phyloP scores from a whole-genome alignment of 1,140 invertebrate genomes.

The Lutraria rhynchaena region DNA sequence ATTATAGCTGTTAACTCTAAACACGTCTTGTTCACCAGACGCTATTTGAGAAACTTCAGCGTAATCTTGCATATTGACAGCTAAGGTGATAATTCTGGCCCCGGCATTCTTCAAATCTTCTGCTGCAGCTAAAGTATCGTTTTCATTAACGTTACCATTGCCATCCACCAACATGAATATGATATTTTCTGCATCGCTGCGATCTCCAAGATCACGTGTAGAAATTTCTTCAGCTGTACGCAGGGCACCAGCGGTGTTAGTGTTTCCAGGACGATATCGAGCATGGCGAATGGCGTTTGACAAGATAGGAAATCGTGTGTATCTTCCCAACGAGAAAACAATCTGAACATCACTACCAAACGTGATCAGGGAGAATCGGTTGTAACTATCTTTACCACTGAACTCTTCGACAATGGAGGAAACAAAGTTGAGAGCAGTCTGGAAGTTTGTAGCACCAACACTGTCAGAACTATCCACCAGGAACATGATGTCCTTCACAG shows the following conservation, averaged over 20 bases:
- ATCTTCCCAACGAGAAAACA: conserved; percentile 73
- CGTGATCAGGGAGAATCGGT: conserved; percentile 73
- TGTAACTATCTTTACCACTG: conserved; percentile 69
- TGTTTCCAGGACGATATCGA: conserved; percentile 73
- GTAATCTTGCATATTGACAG: conserved; percentile 67
- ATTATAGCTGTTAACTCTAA: conserved; percentile 58
- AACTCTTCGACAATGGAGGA: conserved; percentile 67
- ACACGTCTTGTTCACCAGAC: conserved; percentile 64
- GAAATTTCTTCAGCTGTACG: conserved; percentile 64
- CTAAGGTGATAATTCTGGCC: conserved; percentile 70
- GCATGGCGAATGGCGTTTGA: conserved; percentile 74
- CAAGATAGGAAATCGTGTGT: conserved; percentile 57
- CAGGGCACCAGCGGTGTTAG: conserved; percentile 77
- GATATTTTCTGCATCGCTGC: conserved; percentile 72
- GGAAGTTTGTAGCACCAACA: conserved; percentile 72
- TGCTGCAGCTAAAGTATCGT: conserved; percentile 74
- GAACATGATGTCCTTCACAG: conserved; percentile 74
- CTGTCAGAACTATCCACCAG: conserved; percentile 76
- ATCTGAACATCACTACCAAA: conserved; percentile 70
- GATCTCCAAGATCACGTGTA: conserved; percentile 66
- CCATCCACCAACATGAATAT: conserved; percentile 78
- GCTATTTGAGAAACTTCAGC: conserved; percentile 72
- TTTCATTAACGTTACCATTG: conserved; percentile 74
- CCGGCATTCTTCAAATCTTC: conserved; percentile 67
- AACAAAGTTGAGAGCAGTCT: conserved; percentile 68